Base-by-base conservation (phyloP, 2,797 vertebrate genomes). In the Pteropus rufus region DNA sequence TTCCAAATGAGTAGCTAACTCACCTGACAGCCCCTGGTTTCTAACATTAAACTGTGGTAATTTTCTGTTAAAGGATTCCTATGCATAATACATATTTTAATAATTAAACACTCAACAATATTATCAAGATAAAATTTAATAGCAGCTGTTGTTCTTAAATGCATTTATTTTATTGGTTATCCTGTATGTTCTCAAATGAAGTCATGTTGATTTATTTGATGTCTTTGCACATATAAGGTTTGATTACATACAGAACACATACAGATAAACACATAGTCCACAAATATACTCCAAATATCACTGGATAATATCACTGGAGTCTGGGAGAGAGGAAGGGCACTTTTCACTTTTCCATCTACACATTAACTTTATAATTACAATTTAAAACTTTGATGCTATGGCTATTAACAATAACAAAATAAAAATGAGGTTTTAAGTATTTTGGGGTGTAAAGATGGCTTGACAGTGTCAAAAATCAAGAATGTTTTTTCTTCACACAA, bases 391-490 rank as follows among this genome's bases (percentile, higher is more conserved):
- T 64, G 58, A 91, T 62, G 19, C 36, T 54, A 72, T 36, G 16
- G 41, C 29, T 89, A 97, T 83, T 88, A 87, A 60, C 23, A 76
- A 62, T 24, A 92, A 64, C 36, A 85, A 91, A 92, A 64, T 31
- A 80, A 91, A 93, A 80, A 82, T 54, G 4, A 93, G 18, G 44
- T 69, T 75, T 88, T 76, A 82, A 58, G n/a, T 96, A 56, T 58
- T 72, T 65, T 95, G 67, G 41, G 91, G 96, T 89, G 39, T 9
- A 92, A 89, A 90, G 49, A 91, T 81, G 36, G 80, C 91, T 93
- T 96, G 91, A 97, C 92, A 96, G 83, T 96, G 95, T 96, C 95
- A 97, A 91, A 93, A 93, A 95, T 89, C 79, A 84, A 67, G 67
- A 84, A 36, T 60, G 29, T 18, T 72, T 95, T 87, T 93, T 89